A percentile compares a stretch with the other conserved stretches of the same genome.
These are phyloP conservation scores for Onthophagus taurus DNA, from an alignment of 1,140 invertebrate genomes.

Conservation along the genomic window DNA sequence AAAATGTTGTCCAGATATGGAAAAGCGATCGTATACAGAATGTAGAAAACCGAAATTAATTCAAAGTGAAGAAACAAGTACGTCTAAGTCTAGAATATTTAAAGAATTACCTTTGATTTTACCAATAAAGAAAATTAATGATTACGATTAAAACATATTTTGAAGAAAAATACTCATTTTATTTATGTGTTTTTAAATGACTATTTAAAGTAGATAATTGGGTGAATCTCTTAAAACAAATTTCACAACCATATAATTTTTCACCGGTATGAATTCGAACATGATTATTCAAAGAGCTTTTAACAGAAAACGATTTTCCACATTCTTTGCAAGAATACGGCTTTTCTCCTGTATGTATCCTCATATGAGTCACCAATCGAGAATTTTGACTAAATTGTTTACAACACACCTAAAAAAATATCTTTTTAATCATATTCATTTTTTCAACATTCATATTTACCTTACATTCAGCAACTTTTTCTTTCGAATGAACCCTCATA, in stretches of 20 bases:
- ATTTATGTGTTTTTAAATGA: constrained; percentile 26
- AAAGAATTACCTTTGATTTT: too few species aligned
- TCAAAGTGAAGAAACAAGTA: too few species aligned
- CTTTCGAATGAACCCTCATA: constrained; percentile 40
- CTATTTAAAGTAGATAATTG: constrained; percentile 24
- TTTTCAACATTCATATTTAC: too few species aligned
- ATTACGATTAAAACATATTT: too few species aligned
- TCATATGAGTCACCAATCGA: constrained; percentile 33
- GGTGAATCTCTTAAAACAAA: constrained; percentile 25
- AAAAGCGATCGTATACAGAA: too few species aligned
- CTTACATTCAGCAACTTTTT: constrained; percentile 40
- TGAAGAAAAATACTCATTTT: too few species aligned
- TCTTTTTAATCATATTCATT: too few species aligned
- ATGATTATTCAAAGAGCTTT: constrained; percentile 51
- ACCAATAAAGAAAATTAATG: too few species aligned
- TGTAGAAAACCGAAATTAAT: too few species aligned
- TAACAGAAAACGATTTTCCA: constrained; percentile 50
- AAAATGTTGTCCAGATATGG: too few species aligned
- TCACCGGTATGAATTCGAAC: constrained; percentile 26
- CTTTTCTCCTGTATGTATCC: constrained; percentile 36
- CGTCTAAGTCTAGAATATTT: too few species aligned
- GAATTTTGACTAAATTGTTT: constrained; percentile 44
- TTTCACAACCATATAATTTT: constrained; percentile 18
- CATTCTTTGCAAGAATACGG: constrained; percentile 33
- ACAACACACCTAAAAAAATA: too few species aligned